Conservation (phyloP, 2,888 invertebrate genomes). For the Limnephilus rhombicus region DNA sequence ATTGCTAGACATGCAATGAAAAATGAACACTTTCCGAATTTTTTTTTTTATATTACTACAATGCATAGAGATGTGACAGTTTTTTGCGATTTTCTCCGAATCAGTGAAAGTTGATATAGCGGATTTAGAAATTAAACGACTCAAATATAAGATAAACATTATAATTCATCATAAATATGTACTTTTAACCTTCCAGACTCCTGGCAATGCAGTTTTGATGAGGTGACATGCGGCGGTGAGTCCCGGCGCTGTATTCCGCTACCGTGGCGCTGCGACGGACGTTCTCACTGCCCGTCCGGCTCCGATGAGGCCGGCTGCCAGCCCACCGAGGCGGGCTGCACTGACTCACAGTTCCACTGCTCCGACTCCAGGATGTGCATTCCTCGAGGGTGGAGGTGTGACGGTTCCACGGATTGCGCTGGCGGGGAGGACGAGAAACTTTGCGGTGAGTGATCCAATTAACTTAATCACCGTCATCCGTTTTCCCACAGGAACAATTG, state of each 20-base stretch:
- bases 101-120: no score
- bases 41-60: no score
- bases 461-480: no score
- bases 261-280: slow-evolving; percentile 79
- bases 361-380: slow-evolving; percentile 79
- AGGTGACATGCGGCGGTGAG: slow-evolving; percentile 77
- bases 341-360: slow-evolving; percentile 78
- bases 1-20: no score
- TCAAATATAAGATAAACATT: no score
- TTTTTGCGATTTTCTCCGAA: no score
- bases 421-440: slow-evolving; percentile 79
- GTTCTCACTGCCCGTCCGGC: slow-evolving; percentile 77
- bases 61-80: no score
- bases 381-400: slow-evolving; percentile 78
- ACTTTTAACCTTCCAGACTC: slow-evolving; percentile 67
- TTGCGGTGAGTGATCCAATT: slow-evolving; percentile 71
- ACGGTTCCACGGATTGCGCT: slow-evolving; percentile 78
- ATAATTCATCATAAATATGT: background rate
- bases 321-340: slow-evolving; percentile 75
- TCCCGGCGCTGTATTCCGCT: slow-evolving; percentile 75
- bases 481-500: no score
- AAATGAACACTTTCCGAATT: no score
- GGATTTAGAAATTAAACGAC: no score
- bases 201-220: slow-evolving; percentile 78
- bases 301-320: slow-evolving; percentile 78